These are phyloP conservation scores for Anas platyrhynchos DNA, from an alignment of 2,113 vertebrate species.

Conservation along the genomic window DNA sequence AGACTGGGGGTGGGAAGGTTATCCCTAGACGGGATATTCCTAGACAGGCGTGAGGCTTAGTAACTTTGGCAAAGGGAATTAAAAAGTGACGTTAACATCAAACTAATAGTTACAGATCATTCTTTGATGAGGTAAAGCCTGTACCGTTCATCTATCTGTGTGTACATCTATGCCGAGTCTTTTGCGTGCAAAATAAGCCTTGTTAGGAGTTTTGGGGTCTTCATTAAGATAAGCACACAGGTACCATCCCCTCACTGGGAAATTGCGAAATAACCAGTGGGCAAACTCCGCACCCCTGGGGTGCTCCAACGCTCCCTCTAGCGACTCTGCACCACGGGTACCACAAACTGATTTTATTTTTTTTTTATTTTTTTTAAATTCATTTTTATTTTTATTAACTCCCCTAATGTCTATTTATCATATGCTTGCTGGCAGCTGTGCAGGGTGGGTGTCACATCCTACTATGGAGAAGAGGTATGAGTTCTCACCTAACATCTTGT, in stretches of 20 bases:
- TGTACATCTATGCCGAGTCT: neutral
- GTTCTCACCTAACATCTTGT: neutral
- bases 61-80: neutral
- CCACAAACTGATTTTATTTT: rapidly evolving
- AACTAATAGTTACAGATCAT: neutral
- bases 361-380: too few species aligned
- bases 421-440: neutral
- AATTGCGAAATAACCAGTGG: neutral
- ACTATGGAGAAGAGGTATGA: neutral
- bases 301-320: neutral
- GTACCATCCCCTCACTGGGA: neutral
- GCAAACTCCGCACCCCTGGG: neutral
- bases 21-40: neutral
- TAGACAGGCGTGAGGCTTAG: neutral
- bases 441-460: neutral
- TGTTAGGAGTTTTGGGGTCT: neutral
- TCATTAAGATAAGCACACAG: neutral
- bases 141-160: neutral
- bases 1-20: neutral
- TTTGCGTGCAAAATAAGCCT: neutral
- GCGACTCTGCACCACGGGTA: neutral
- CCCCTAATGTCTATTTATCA: neutral
- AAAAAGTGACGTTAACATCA: neutral
- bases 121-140: neutral
- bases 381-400: too few species aligned